Conservation (phyloP, 92 coral and sea anemone genomes). For the Zoanthus solanderi region DNA sequence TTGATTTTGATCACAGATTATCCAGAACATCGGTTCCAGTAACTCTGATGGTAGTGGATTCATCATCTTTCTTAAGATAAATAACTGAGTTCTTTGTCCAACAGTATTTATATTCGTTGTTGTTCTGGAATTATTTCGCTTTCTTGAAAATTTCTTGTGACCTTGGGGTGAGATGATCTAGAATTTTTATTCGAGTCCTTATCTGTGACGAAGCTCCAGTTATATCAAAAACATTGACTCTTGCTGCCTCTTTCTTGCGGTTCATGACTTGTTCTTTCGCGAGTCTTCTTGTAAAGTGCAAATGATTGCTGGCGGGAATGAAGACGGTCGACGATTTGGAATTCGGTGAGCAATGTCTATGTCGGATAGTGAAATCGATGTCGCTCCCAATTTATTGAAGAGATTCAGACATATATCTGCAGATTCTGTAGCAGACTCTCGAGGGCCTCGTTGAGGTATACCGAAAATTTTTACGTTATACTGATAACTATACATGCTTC, state of each 20-base stretch:
- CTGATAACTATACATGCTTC: conserved; percentile 70
- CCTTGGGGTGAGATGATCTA: neutral
- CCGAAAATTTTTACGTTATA: conserved; percentile 65
- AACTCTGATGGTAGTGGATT: neutral
- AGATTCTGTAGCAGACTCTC: conserved; percentile 58
- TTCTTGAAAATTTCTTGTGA: neutral
- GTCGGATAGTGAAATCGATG: too few species aligned
- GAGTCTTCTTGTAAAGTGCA: neutral
- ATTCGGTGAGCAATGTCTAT: too few species aligned
- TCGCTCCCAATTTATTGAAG: conserved; percentile 15
- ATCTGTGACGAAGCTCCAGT: too few species aligned
- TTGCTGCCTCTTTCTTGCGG: conserved; percentile 24
- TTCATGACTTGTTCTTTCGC: conserved; percentile 58
- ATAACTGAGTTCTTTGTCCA: neutral
- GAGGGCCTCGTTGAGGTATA: conserved; percentile 49
- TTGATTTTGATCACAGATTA: neutral
- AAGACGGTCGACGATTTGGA: conserved; percentile 13
- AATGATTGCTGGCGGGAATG: conserved; percentile 49
- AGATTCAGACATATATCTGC: conserved; percentile 29
- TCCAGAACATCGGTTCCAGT: too few species aligned
- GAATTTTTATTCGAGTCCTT: too few species aligned
- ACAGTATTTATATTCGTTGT: neutral
- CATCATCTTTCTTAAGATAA: conserved; percentile 8
- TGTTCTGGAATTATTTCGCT: conserved; percentile 1
- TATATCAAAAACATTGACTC: too few species aligned